These are phyloP conservation scores for Cavia aperea DNA, from an alignment of 2,113 vertebrate species.

Conservation along the genomic window DNA sequence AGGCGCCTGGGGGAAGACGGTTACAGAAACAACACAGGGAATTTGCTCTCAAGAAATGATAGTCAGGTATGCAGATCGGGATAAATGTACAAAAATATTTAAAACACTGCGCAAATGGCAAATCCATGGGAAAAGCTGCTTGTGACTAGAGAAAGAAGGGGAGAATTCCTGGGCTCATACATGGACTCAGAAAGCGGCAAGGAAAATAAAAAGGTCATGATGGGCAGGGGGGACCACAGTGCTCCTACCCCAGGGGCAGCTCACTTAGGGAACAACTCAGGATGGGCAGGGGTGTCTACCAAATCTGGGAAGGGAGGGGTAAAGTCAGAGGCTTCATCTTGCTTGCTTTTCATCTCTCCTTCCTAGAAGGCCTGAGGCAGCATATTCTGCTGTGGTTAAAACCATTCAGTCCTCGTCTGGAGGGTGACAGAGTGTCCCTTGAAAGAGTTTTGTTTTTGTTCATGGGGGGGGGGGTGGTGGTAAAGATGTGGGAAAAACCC, in stretches of 20 bases:
- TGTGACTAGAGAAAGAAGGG: background rate
- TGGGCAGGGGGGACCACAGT: background rate
- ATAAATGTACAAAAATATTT: background rate
- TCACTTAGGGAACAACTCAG: background rate
- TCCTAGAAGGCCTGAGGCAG: background rate
- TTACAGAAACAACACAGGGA: background rate
- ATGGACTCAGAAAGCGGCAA: background rate
- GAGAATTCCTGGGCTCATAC: background rate
- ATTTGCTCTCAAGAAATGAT: background rate
- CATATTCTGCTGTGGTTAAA: background rate
- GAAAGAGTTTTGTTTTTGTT: conserved; percentile 27
- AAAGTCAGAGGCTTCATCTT: background rate
- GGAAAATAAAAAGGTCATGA: background rate
- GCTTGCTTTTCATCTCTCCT: background rate
- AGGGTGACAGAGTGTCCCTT: background rate
- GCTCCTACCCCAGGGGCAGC: background rate
- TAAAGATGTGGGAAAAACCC: conserved; percentile 1
- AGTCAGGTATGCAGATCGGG: background rate
- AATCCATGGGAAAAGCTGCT: background rate
- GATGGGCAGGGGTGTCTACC: no score
- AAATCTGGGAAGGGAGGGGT: background rate
- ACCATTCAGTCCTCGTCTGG: background rate
- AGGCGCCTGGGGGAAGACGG: background rate
- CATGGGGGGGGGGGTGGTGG: background rate
- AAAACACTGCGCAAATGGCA: background rate